Base-by-base conservation (phyloP, 1,140 invertebrate species). In the Globodera ellingtonae region DNA sequence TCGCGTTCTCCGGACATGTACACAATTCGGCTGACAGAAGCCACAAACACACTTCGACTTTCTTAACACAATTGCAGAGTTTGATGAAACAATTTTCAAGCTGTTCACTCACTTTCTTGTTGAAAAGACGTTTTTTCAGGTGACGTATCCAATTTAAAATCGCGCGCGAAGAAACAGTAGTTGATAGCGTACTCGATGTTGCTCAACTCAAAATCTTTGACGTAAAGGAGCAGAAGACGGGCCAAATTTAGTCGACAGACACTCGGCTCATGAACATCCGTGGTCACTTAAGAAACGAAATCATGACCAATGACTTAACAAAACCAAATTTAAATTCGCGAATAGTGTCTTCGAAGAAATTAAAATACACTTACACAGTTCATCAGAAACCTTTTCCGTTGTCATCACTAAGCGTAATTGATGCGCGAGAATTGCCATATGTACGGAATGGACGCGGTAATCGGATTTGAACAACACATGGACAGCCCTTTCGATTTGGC, bases 401-500 rank as follows among this genome's bases (percentile, higher is more conserved):
- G 75, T 65, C 24, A 87, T 56, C 6, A 87, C 75, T 10, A 84
- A 66, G 44, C 80, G 72, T 15, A 78, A 24, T 66, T 87, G 80
- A 48, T 89, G 73, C 0, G 80, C 80, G 18, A 87, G 56, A 72
- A 87, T 77, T 1, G 81, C 87, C 9, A 89, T 74, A 79, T 87
- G 86, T 10, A 89, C 84, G 10, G 88, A 84, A 72, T 84, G 81
- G 70, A 69, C 73, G 15, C 24, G 10, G 50, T 65, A 56, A 24
- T 86, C 81, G 35, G 65, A 67, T 24, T 79, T 78, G 62, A 78
- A 82, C 18, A 87, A 67, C 46, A 82, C 59, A 44, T 85, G 79
- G 21, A 88, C 82, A 5, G 85, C 87, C 46, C 86, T 56, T 77
- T 88, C 87, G 18, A 89, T 80, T 75, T 88, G 87, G 13, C 87